Conservation (phyloP, 2,113 vertebrate genomes). For the Actenoides lindsayi region DNA sequence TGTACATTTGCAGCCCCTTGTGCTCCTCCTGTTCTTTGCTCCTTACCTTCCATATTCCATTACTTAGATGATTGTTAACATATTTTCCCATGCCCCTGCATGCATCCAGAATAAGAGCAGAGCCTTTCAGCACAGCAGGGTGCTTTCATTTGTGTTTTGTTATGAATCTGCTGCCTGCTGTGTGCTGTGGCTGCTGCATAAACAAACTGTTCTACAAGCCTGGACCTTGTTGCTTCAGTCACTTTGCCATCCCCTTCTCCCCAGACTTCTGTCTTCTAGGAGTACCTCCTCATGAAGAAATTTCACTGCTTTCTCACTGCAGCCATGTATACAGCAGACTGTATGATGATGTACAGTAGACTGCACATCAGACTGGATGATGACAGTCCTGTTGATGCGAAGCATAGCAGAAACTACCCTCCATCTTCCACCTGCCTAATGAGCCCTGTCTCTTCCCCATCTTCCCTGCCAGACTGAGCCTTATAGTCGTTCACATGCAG, state of each 20-base stretch:
- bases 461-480: background rate
- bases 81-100: background rate
- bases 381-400: background rate
- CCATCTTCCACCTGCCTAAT: background rate
- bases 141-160: background rate
- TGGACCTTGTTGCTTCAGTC: background rate
- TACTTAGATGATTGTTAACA: background rate
- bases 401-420: background rate
- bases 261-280: background rate
- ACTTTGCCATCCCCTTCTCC: background rate
- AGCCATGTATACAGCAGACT: background rate
- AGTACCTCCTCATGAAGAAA: background rate
- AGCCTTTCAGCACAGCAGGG: background rate
- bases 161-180: too few species aligned
- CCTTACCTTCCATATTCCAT: background rate
- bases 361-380: background rate
- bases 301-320: background rate
- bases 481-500: background rate
- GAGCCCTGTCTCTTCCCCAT: background rate
- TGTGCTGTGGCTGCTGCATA: background rate
- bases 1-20: background rate
- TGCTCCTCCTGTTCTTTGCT: background rate
- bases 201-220: background rate
- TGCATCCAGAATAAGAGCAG: background rate
- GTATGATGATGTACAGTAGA: too few species aligned